Evolutionary conservation across 1,140 invertebrate species (phyloP).

Genomic region (Carcinoscorpius rotundicauda): DNA sequence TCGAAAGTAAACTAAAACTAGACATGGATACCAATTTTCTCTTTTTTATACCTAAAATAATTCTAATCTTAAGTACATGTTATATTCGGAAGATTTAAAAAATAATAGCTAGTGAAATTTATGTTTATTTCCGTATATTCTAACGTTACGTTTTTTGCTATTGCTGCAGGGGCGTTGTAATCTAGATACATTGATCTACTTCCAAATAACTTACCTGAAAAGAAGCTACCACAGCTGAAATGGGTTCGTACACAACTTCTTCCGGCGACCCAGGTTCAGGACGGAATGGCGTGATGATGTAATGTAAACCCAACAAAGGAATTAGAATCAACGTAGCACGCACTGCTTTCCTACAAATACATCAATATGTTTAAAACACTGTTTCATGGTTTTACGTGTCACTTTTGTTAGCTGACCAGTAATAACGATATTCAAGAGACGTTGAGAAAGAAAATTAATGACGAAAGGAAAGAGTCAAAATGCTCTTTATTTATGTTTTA

Average conservation of each 20-base stretch:
- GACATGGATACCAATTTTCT: too few relatives aligned
- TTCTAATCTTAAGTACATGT: not conserved
- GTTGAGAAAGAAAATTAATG: too few relatives aligned
- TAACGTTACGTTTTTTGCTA: too few relatives aligned
- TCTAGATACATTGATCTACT: too few relatives aligned
- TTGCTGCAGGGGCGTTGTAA: too few relatives aligned
- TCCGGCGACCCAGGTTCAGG: conserved; percentile 46
- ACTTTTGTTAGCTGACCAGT: too few relatives aligned
- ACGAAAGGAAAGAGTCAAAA: too few relatives aligned
- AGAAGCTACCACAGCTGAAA: conserved; percentile 70
- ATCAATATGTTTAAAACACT: too few relatives aligned
- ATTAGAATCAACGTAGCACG: conserved; percentile 77
- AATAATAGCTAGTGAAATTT: conserved; percentile 1
- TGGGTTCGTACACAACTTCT: conserved; percentile 64
- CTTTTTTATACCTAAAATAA: conserved; percentile 5
- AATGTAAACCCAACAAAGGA: conserved; percentile 50
- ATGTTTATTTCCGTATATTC: conserved; percentile 2
- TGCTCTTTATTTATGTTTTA: too few relatives aligned
- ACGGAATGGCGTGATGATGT: conserved; percentile 72
- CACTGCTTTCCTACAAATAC: conserved; percentile 34
- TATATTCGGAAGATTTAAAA: not conserved
- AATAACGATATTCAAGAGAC: too few relatives aligned
- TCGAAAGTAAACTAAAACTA: too few relatives aligned
- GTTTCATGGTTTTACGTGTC: too few relatives aligned
- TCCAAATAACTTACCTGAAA: conserved; percentile 56